phyloP scores from a whole-genome alignment of 2,888 invertebrate genomes.

The Cephus sareptanus region DNA sequence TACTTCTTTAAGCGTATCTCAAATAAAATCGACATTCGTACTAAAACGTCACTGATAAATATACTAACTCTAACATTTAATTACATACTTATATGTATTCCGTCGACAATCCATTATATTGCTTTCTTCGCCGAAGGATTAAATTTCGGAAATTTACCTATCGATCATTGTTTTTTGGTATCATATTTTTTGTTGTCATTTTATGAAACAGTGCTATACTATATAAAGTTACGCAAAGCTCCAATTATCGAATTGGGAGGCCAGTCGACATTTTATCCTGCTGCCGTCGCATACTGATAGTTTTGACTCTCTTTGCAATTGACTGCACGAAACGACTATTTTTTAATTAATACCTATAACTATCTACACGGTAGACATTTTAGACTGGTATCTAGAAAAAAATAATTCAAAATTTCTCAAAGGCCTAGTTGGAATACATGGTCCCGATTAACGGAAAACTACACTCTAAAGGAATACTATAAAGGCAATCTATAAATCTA shows the following conservation, averaged over 20 bases:
- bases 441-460: background rate
- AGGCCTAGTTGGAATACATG: background rate
- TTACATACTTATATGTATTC: background rate
- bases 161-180: background rate
- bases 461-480: background rate
- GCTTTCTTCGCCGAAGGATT: background rate
- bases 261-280: background rate
- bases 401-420: background rate
- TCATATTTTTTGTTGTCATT: background rate
- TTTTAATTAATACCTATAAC: background rate
- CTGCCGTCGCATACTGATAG: background rate
- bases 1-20: background rate
- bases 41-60: background rate
- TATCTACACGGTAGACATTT: background rate
- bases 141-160: background rate
- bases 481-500: background rate
- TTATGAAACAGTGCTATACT: too few species aligned
- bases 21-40: background rate
- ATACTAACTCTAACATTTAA: background rate
- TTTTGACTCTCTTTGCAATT: background rate
- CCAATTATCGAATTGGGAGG: background rate
- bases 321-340: background rate
- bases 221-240: background rate
- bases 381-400: background rate
- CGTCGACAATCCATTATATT: background rate